Evolutionary conservation across 2,797 vertebrate genomes (phyloP).

Genomic region (Acanthurus tractus): DNA sequence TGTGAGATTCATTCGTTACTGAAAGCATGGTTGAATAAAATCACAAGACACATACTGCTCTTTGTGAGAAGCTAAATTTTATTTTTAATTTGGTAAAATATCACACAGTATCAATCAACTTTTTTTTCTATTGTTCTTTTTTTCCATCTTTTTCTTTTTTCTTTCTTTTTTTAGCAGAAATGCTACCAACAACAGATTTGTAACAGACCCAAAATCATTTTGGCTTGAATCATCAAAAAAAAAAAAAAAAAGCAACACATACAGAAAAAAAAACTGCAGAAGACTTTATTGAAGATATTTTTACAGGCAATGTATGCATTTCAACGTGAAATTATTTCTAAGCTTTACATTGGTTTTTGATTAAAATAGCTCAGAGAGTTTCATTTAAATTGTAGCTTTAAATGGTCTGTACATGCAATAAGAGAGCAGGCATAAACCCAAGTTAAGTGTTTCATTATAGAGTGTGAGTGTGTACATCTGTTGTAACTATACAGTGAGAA

Average conservation of each 20-base stretch:
- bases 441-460: constrained; percentile 31
- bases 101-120: background rate
- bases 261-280: background rate
- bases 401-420: constrained; percentile 16
- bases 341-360: constrained; percentile 3
- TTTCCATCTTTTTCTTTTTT: too few species aligned
- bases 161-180: background rate
- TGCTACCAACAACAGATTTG: background rate
- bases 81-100: constrained; percentile 13
- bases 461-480: background rate
- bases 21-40: background rate
- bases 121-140: background rate
- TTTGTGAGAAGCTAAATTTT: constrained; percentile 14
- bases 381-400: background rate
- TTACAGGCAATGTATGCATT: background rate
- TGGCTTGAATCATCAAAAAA: background rate
- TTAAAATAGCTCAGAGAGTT: background rate
- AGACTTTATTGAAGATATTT: background rate
- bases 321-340: background rate
- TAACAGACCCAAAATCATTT: background rate
- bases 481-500: background rate
- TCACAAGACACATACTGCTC: constrained; percentile 17
- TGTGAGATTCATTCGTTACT: constrained; percentile 1
- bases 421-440: constrained; percentile 14
- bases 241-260: background rate